Base-by-base conservation (phyloP, 1,140 invertebrate genomes). In the Leptinotarsa defecta region DNA sequence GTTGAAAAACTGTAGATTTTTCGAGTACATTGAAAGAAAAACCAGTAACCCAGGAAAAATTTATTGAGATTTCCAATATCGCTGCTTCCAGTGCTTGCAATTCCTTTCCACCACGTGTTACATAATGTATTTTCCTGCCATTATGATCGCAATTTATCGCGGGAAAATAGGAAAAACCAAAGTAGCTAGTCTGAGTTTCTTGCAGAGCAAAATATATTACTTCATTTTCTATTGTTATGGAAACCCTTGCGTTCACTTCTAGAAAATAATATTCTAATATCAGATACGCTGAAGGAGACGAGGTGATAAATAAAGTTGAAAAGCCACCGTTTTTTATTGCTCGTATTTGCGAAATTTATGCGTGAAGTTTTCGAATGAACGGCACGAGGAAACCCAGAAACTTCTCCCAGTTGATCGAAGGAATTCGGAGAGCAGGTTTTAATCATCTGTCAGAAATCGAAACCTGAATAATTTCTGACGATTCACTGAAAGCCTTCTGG, bases 51-150 rank as follows among this genome's bases (percentile, higher is more conserved):
- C 64, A 2, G 11, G 64, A 13, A 15, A 4, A 65, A 65, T 65
- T 65, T 65, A 65, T 65, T 20, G 19, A 69, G 19, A 69, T 69
- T 69, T 69, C 43, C 68, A 69, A 69, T 69, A 69, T 48, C 43
- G 48, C 68, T 48, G 68, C n/a, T 43, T 69, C n/a, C 11, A 34
- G 68, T 48, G 68, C 43, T 48, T 22, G 68, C 27, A 48, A 49
- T 69, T 69, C 11, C 34, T 22, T 43, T 22, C 24, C 68, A 69
- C 68, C 68, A 69, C 68, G 68, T 69, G 68, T 69, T 69, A 69
- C 68, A 69, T 69, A 69, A 69, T 69, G 43, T 69, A 69, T 69
- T 69, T 69, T 69, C 68, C 20, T 49, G 68, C 68, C 48, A 48
- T 69, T 69, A 48, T 48, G 27, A 34, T 69, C 68, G 19, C 27